These are phyloP conservation scores for Rhynchotus rufescens DNA, from an alignment of 2,797 vertebrate species.

Conservation along the genomic window DNA sequence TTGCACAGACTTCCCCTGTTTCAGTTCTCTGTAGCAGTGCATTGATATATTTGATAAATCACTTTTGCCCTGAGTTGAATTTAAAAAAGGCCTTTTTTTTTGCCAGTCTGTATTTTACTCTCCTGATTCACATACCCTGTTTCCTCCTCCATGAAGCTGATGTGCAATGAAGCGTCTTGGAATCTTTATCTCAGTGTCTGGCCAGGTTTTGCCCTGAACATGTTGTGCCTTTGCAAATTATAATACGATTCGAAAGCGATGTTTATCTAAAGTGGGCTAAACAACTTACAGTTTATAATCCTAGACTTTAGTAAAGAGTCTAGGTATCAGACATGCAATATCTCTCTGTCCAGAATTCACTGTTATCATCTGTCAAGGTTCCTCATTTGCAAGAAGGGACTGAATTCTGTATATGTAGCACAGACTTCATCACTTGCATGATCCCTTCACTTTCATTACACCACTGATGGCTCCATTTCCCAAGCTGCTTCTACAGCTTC, in stretches of 20 bases:
- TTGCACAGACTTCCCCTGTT: background rate
- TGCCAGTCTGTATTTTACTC: background rate
- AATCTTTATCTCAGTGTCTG: conserved; percentile 37
- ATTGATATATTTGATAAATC: background rate
- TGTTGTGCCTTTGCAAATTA: conserved; percentile 50
- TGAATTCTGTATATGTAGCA: background rate
- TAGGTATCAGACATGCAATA: conserved; percentile 12
- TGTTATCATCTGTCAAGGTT: background rate
- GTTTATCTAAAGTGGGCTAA: conserved; percentile 57
- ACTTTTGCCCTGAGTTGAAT: conserved; percentile 18
- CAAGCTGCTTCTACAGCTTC: background rate
- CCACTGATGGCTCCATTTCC: conserved; percentile 18
- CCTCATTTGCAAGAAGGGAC: background rate
- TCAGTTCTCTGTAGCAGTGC: background rate
- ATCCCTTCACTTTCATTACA: background rate
- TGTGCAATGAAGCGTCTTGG: background rate
- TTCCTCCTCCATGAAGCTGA: background rate
- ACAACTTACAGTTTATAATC: conserved; percentile 40
- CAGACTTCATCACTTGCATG: background rate
- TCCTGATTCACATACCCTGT: background rate
- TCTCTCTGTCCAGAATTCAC: background rate
- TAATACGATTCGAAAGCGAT: conserved; percentile 69
- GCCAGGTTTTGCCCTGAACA: conserved; percentile 23
- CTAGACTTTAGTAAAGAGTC: conserved; percentile 22
- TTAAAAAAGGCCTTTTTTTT: background rate